Base-by-base conservation (phyloP, 1,140 invertebrate species). In the Eriosoma lanigerum region DNA sequence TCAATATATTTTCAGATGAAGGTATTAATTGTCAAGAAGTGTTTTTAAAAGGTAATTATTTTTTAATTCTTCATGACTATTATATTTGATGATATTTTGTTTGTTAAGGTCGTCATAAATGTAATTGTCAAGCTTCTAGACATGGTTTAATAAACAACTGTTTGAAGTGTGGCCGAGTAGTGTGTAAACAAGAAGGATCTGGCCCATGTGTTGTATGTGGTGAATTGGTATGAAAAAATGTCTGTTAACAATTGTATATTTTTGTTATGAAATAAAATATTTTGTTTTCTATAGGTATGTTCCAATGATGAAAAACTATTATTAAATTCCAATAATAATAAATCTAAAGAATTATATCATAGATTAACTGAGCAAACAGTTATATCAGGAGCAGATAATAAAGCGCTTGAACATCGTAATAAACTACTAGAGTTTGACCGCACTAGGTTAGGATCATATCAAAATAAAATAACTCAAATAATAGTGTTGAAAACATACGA, bases 111-210 rank as follows among this genome's bases (percentile, higher is more conserved):
- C 89, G 96, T 78, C 91, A 94, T 83, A 86, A 86, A 62, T 99
- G 98, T 88, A 90, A 96, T 75, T 99, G 98, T 85, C 93, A 98
- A 87, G 96, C 96, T 2, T 90, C 90, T 19, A 93, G 92, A 84
- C 98, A 99, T 87, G 87, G 90, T 70, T 87, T 99, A 15, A 90
- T 99, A 66, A 96, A 94, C 84, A 99, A 99, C 87, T 99, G 98
- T 84, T 84, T 94, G 0, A 90, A 91, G 75, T 99, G 98, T 88
- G 98, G 98, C 0, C 88, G 96, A 82, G 93, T 99, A 84, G 93
- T 99, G 29, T 99, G 97, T 87, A 89, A 90, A 76, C 96, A 98
- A 87, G 98, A 99, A 88, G 97, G 97, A 2, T 92, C 96, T 50
- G 98, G 98, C 1, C 94, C 96, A 1, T 99, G 98, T 85, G 89